These are phyloP conservation scores for Xestobium rufovillosum DNA, from an alignment of 2,888 invertebrate genomes.

Conservation along the genomic window DNA sequence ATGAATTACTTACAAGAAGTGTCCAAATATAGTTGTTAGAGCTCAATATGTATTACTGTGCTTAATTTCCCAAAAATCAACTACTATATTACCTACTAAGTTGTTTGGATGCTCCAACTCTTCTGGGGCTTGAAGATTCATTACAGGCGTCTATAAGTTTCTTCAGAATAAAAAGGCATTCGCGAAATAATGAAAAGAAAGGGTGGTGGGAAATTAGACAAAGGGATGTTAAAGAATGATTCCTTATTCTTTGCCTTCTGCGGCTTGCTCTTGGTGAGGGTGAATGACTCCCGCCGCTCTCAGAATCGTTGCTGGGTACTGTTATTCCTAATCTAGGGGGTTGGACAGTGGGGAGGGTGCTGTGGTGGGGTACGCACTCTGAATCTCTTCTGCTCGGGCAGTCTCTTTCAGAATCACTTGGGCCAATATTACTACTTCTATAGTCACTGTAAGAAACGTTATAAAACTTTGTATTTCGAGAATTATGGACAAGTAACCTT, in stretches of 20 bases:
- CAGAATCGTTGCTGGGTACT: slow-evolving; percentile 68
- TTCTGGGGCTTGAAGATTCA: slow-evolving; percentile 81
- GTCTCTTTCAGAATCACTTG: slow-evolving; percentile 85
- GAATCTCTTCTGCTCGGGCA: slow-evolving; percentile 67
- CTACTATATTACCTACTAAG: slow-evolving; percentile 78
- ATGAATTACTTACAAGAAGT: too few relatives aligned
- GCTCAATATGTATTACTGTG: too few relatives aligned
- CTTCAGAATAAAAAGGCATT: slow-evolving; percentile 92
- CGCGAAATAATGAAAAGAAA: slow-evolving; percentile 96
- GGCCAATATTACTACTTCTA: slow-evolving; percentile 83
- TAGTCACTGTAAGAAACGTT: slow-evolving; percentile 67
- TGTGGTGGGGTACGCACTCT: slow-evolving; percentile 37
- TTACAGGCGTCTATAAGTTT: slow-evolving; percentile 97
- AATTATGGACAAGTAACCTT: too few relatives aligned
- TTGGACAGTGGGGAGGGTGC: slow-evolving; percentile 34
- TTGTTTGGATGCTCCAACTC: slow-evolving; percentile 84
- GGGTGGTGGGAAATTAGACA: slow-evolving; percentile 99
- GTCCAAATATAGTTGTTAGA: too few relatives aligned
- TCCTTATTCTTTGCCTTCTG: slow-evolving; percentile 72
- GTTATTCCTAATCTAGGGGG: slow-evolving; percentile 57
- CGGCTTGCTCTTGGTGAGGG: slow-evolving; percentile 78
- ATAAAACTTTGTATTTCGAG: background rate
- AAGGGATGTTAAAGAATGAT: slow-evolving; percentile 92
- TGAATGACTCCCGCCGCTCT: slow-evolving; percentile 81
- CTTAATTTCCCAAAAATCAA: too few relatives aligned